These are phyloP conservation scores for Gracilinanus agilis DNA, from an alignment of 2,113 vertebrate species.

Conservation along the genomic window DNA sequence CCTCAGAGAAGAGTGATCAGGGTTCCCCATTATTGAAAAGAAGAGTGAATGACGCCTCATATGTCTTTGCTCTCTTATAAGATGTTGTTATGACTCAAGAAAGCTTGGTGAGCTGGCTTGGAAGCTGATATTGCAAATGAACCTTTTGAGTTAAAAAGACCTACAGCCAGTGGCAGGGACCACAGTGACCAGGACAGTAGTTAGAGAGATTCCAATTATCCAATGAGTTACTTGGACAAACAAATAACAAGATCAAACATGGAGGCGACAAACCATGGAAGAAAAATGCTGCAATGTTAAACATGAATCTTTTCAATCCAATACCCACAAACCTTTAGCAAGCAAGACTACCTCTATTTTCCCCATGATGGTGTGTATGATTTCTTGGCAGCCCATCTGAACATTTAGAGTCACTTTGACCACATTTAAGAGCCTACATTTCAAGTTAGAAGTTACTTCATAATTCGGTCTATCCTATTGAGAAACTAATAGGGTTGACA, in stretches of 20 bases:
- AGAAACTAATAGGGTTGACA: conserved; percentile 94
- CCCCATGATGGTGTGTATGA: conserved; percentile 99
- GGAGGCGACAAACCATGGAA: neutral
- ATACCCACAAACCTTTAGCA: conserved; percentile 98
- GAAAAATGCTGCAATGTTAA: conserved; percentile 96
- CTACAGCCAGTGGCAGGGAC: too few relatives aligned
- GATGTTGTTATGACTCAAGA: too few relatives aligned
- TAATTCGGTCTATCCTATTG: conserved; percentile 94
- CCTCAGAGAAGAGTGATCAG: neutral
- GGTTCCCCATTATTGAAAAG: neutral
- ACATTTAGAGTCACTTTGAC: conserved; percentile 96
- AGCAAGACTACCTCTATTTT: conserved; percentile 99
- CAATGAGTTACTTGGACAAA: neutral
- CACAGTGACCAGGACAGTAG: too few relatives aligned
- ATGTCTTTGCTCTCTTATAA: too few relatives aligned
- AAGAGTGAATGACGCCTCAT: neutral
- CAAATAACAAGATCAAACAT: neutral
- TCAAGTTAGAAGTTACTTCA: conserved; percentile 97
- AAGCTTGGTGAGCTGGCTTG: too few relatives aligned
- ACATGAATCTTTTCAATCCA: conserved; percentile 95
- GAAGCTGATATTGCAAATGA: too few relatives aligned
- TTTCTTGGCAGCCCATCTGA: conserved; percentile 97
- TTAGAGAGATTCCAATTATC: neutral
- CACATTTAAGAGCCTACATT: conserved; percentile 95
- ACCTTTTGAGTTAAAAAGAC: too few relatives aligned